phyloP scores from a whole-genome alignment of 2,797 vertebrate genomes.

The Cuniculus paca region DNA sequence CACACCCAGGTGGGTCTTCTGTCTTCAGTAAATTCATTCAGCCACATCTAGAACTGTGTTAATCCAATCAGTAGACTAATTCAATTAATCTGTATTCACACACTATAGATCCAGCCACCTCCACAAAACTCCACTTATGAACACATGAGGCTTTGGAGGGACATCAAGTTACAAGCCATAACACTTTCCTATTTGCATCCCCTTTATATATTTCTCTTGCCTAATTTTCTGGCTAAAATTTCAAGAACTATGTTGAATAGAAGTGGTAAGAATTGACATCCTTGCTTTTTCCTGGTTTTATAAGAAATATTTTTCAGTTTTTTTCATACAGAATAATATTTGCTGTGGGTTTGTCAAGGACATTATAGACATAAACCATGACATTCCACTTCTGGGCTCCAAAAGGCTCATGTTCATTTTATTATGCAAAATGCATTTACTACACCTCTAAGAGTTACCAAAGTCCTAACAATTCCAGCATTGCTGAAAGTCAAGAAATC shows the following conservation, averaged over 20 bases:
- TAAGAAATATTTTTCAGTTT: neutral
- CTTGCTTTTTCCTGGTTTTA: neutral
- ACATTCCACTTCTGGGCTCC: neutral
- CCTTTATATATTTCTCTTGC: neutral
- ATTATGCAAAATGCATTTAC: neutral
- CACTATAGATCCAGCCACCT: neutral
- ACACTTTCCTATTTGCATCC: neutral
- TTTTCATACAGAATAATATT: neutral
- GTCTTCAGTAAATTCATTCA: neutral
- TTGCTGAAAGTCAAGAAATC: neutral
- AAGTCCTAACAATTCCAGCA: neutral
- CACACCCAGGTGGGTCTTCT: neutral
- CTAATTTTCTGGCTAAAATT: neutral
- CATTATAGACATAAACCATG: neutral
- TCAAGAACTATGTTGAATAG: neutral
- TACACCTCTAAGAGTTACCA: neutral
- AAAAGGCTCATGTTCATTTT: neutral
- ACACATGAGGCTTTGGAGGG: neutral
- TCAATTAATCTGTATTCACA: neutral
- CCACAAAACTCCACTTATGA: neutral
- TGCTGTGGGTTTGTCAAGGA: neutral
- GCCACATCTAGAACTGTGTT: neutral
- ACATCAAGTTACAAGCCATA: neutral
- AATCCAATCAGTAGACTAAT: neutral
- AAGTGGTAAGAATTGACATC: neutral